phyloP scores from a whole-genome alignment of 2,888 invertebrate genomes.

The Rotaria socialis region DNA sequence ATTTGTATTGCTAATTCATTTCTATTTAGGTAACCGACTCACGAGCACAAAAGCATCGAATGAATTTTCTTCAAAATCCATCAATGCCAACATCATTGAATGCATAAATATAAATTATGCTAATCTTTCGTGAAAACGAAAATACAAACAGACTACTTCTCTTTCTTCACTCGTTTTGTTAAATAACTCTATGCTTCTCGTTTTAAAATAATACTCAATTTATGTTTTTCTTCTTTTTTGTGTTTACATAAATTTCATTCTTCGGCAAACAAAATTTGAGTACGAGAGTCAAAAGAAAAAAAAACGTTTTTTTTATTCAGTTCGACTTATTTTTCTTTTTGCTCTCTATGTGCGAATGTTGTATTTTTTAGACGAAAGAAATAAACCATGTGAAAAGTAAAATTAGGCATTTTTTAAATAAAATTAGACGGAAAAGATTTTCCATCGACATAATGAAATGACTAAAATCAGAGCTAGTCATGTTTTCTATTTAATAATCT shows the following conservation, averaged over 20 bases:
- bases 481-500: too few relatives aligned
- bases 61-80: slow-evolving; percentile 38
- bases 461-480: too few relatives aligned
- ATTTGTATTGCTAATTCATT: neutral
- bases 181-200: neutral
- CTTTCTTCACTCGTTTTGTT: neutral
- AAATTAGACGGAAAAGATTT: too few relatives aligned
- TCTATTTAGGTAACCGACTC: neutral
- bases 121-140: neutral
- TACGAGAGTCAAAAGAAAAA: neutral
- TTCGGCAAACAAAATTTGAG: neutral
- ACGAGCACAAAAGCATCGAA: slow-evolving; percentile 27
- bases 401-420: too few relatives aligned
- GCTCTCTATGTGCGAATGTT: neutral
- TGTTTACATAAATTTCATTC: neutral
- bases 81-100: neutral
- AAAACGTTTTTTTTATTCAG: neutral
- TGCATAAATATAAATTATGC: neutral
- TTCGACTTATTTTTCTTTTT: neutral
- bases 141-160: neutral
- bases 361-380: slow-evolving; percentile 8
- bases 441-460: too few relatives aligned
- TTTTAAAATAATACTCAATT: neutral
- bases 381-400: neutral
- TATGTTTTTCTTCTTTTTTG: neutral